Evolutionary conservation across 2,888 invertebrate genomes (phyloP).

Genomic region (Anaspis maculata): DNA sequence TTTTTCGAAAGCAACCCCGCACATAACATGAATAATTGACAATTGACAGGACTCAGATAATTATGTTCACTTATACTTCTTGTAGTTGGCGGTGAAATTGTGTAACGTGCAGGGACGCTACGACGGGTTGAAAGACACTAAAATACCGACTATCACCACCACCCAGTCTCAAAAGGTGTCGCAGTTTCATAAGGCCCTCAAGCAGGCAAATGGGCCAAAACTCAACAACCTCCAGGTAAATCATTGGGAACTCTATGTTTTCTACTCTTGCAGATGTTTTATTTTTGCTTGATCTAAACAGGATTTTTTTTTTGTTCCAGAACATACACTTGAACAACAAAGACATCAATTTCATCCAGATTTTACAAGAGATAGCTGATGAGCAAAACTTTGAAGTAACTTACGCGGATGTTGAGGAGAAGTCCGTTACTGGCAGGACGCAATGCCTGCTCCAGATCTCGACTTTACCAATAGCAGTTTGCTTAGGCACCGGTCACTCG

Average conservation of each 20-base stretch:
- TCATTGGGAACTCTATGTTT: no score
- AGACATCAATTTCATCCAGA: constrained; percentile 76
- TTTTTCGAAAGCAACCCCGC: no score
- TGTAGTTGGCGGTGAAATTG: constrained; percentile 43
- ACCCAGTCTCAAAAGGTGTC: constrained; percentile 87
- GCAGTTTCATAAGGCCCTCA: constrained; percentile 89
- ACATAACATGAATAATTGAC: no score
- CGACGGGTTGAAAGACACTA: constrained; percentile 84
- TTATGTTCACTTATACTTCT: constrained; percentile 31
- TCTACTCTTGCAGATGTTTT: no score
- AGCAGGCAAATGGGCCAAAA: constrained; percentile 76
- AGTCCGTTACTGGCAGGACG: constrained; percentile 66
- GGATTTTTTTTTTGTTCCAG: constrained; percentile 42
- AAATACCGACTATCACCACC: constrained; percentile 74
- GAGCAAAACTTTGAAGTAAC: constrained; percentile 92
- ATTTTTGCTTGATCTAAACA: no score
- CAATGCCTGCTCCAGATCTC: constrained; percentile 91
- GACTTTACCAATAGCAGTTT: constrained; percentile 87
- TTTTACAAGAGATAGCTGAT: constrained; percentile 80
- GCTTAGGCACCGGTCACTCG: constrained; percentile 75
- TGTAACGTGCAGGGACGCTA: constrained; percentile 64
- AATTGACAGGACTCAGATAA: no score
- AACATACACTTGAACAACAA: constrained; percentile 65
- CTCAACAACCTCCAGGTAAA: constrained; percentile 82
- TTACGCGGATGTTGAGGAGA: constrained; percentile 90